phyloP scores from a whole-genome alignment of 2,888 invertebrate genomes.

The Phalangium opilio region DNA sequence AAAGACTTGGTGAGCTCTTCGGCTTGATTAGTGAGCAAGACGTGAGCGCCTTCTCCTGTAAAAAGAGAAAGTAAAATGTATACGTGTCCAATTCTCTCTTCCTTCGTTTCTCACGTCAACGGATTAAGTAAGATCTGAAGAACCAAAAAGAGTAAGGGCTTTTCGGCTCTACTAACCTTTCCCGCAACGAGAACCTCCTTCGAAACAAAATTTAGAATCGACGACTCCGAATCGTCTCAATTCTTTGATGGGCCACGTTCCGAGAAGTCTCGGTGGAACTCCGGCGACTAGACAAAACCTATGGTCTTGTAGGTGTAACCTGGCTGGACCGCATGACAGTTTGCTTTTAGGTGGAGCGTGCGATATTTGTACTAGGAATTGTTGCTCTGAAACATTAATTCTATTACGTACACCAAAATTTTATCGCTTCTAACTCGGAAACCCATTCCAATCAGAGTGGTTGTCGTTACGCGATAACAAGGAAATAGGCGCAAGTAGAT shows the following conservation, averaged over 20 bases:
- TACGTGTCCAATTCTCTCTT: too few relatives aligned
- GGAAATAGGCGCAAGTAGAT: too few relatives aligned
- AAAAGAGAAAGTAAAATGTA: too few relatives aligned
- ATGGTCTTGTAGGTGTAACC: constrained; percentile 64
- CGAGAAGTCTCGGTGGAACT: constrained; percentile 60
- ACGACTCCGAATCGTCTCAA: constrained; percentile 65
- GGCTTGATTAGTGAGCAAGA: constrained; percentile 62
- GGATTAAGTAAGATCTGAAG: too few relatives aligned
- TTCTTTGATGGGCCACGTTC: constrained; percentile 36
- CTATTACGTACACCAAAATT: too few relatives aligned
- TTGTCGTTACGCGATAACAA: too few relatives aligned
- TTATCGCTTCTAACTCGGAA: too few relatives aligned
- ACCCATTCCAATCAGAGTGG: too few relatives aligned
- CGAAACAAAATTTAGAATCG: constrained; percentile 67
- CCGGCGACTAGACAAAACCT: constrained; percentile 68
- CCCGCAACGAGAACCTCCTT: constrained; percentile 71
- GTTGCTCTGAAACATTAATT: constrained; percentile 42
- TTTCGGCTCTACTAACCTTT: constrained; percentile 36
- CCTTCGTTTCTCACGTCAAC: too few relatives aligned
- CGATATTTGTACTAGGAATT: constrained; percentile 63
- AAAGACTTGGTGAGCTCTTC: constrained; percentile 47
- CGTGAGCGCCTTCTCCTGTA: constrained; percentile 56
- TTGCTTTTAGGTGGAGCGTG: constrained; percentile 59
- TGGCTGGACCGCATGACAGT: constrained; percentile 60
- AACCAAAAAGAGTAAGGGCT: too few relatives aligned